phyloP scores from a whole-genome alignment of 2,888 invertebrate genomes.

The Nomada flava region DNA sequence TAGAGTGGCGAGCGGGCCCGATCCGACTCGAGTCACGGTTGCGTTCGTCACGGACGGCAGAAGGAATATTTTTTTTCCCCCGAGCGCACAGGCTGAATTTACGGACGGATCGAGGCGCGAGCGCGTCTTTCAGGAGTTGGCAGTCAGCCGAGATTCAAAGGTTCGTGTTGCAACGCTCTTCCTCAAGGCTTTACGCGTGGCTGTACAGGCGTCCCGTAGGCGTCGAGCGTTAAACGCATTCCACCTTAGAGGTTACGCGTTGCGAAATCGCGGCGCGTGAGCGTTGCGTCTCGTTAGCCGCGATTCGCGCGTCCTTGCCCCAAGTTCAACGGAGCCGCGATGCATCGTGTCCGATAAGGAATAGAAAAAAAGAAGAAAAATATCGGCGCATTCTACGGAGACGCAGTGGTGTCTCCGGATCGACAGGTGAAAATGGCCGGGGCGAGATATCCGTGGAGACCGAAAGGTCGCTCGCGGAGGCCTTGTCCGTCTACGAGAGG shows the following conservation, averaged over 20 bases:
- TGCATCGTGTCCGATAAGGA: slow-evolving; percentile 47
- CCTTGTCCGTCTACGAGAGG: too few relatives aligned
- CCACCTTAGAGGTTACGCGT: slow-evolving; percentile 83
- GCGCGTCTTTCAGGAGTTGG: slow-evolving; percentile 76
- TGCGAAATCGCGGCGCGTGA: slow-evolving; percentile 78
- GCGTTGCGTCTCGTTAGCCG: slow-evolving; percentile 80
- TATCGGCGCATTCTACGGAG: neutral
- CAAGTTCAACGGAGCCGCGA: slow-evolving; percentile 79
- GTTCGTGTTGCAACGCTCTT: slow-evolving; percentile 83
- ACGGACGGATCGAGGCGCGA: slow-evolving; percentile 17
- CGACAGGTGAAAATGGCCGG: too few relatives aligned
- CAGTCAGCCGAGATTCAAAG: slow-evolving; percentile 82
- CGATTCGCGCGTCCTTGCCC: slow-evolving; percentile 82
- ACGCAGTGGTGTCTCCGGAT: neutral
- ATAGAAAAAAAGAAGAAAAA: neutral
- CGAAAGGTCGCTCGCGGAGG: neutral
- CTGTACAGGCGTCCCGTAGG: slow-evolving; percentile 83
- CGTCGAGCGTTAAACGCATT: slow-evolving; percentile 84
- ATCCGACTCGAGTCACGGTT: neutral
- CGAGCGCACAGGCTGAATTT: slow-evolving; percentile 8
- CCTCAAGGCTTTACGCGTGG: slow-evolving; percentile 82
- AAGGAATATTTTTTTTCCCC: slow-evolving; percentile 27
- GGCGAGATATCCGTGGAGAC: too few relatives aligned
- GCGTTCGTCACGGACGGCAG: slow-evolving; percentile 30
- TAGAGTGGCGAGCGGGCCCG: neutral